Percentiles rank a stretch among this genome's conserved stretches.
These are phyloP conservation scores for Tiphia femorata DNA, from an alignment of 2,888 invertebrate species.

Conservation along the genomic window DNA sequence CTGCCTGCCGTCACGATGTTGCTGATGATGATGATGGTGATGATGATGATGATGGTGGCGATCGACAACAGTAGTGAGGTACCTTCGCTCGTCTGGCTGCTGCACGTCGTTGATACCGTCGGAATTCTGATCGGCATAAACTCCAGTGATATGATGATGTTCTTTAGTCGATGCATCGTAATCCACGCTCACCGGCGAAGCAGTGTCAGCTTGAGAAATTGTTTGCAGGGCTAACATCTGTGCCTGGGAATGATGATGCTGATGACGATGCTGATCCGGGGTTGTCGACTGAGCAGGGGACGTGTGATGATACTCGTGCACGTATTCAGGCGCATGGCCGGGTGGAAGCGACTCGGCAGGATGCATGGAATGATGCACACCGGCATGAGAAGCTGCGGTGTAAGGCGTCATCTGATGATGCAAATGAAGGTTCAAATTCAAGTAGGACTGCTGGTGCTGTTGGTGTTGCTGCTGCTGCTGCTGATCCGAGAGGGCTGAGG, in stretches of 20 bases:
- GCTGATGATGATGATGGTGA: constrained; percentile 47
- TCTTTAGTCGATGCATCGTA: constrained; percentile 55
- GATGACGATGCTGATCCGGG: constrained; percentile 47
- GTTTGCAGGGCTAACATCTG: constrained; percentile 58
- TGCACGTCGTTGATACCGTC: constrained; percentile 46
- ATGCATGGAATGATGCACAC: constrained; percentile 75
- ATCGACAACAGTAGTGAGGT: constrained; percentile 53
- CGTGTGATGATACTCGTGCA: constrained; percentile 52
- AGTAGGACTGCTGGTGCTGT: constrained; percentile 71
- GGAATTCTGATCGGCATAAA: constrained; percentile 47
- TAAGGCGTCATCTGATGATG: constrained; percentile 64
- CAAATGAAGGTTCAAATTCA: constrained; percentile 64
- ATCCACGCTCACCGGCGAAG: constrained; percentile 44
- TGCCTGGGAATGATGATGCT: constrained; percentile 47
- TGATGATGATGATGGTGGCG: constrained; percentile 51
- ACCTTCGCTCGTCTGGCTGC: constrained; percentile 56
- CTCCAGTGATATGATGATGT: constrained; percentile 47
- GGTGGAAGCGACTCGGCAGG: constrained; percentile 48
- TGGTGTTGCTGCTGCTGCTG: constrained; percentile 74
- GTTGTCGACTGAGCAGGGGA: constrained; percentile 40
- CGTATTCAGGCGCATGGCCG: constrained; percentile 42
- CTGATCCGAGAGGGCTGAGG: constrained; percentile 71
- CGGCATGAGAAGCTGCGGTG: constrained; percentile 61
- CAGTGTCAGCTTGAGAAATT: constrained; percentile 35
- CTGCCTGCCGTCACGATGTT: constrained; percentile 37